Evolutionary conservation across 2,888 invertebrate genomes (phyloP), one percentile per base, ranked within the genome.

Genomic region (Hyppa rectilinea): DNA sequence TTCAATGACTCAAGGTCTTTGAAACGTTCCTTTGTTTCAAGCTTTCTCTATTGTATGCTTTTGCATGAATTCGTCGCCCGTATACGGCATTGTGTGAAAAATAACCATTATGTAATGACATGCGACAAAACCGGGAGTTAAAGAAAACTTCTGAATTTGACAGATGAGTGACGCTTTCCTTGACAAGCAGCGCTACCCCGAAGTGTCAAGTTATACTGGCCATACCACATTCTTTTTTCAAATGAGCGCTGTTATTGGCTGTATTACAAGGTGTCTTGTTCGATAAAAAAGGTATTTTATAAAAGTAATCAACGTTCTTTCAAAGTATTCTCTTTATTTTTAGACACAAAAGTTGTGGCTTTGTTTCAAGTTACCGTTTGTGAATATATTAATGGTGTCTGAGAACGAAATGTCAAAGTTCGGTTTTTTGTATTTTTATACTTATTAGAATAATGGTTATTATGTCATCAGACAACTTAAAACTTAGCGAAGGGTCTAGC

Each of bases 21-120:
- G 49, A 40, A n/a, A 52, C 26, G 52, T 43, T 68, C 67, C n/a
- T 66, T 77, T 77, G 77, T 77, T 67, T 59, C 29, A 52, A 59
- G 38, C 20, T 47, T 34, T 17, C 29, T 14, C 31, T 20, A 53
- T 78, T 78, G 72, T 76, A 20, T 1, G 31, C 38, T 29, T 58
- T 67, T 58, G 61, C 68, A 79, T n/a, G 23, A 74, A 75, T 45
- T 62, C 52, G 52, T 49, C 52, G 67, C 61, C 40, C 31, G 10
- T 45, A 55, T 2, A 23, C 12, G 36, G n/a, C 31, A 49, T 79
- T 74, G 49, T 77, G n/a, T 60, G 1, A 14, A 36, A 38, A 0
- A 34, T 29, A 59, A 34, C 79, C 79, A 76, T 20, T 0, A 6
- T 53, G 55, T 17, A 20, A 12, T 45, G 75, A 36, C 26, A 50